Evolutionary conservation across 2,888 invertebrate species (phyloP), one percentile per base, ranked within the genome.

Genomic region (Microplitis deprimator): DNA sequence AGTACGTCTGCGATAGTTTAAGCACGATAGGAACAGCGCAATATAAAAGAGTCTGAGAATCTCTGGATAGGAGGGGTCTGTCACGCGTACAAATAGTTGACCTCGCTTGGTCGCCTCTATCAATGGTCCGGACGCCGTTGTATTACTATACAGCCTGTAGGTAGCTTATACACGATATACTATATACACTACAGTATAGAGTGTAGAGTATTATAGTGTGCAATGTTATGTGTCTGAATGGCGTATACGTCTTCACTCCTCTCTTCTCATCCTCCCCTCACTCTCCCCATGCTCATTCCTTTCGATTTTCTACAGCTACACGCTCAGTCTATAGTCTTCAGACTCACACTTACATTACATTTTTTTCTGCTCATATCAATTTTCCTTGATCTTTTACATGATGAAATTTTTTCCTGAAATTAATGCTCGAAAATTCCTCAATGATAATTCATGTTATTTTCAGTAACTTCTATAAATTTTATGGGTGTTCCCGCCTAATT

Each of bases 41-140:
- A 78, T 76, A 75, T 60, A 62, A 75, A 72, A 68, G 77, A 81
- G 81, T 79, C 80, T 81, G 83, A 85, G 84, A 86, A 87, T 89
- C 88, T 82, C 84, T 83, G 50, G 13, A 50, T 50, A 50, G 85
- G 85, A 87, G 87, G 85, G 85, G 84, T 86, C 87, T 87, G 88
- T 89, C 88, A 89, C 87, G 87, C 87, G 85, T 88, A 88, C 89
- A 88, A 89, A 89, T 89, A 89, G 88, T 87, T 88, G 89, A 89
- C 89, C 89, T 89, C 89, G 87, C 85, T 84, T 86, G 83, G 85
- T 85, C 86, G 87, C 85, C 85, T 88, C 86, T 87, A 87, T 88
- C 88, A 88, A 88, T 88, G 88, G 86, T 85, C 86, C 50, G 50
- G 50, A 50, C 50, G 50, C 13, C 50, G 50, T 50, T 50, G 50